A percentile compares a stretch with the other conserved stretches of the same genome.
These are phyloP conservation scores for Sterna hirundo DNA, from an alignment of 2,113 vertebrate species.

Conservation along the genomic window DNA sequence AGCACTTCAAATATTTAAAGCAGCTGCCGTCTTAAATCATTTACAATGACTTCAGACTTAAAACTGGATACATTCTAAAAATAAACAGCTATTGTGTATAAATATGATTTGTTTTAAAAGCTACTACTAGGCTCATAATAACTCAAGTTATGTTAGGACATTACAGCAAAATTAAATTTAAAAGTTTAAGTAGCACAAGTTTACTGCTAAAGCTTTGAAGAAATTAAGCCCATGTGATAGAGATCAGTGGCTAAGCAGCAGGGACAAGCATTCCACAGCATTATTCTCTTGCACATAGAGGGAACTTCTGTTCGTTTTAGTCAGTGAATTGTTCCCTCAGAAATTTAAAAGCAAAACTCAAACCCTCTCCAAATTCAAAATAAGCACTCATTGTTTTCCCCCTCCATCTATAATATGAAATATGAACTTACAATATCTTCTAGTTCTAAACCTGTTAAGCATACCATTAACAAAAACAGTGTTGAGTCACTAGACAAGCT, in stretches of 20 bases:
- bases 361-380: not conserved
- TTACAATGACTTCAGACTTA: not conserved
- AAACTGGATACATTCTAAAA: not conserved
- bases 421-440: not conserved
- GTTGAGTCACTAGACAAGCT: not conserved
- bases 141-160: not conserved
- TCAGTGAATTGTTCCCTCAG: not conserved
- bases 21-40: not conserved
- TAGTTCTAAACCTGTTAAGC: not conserved
- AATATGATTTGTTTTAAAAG: not conserved
- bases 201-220: not conserved
- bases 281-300: fast-evolving
- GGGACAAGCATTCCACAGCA: not conserved
- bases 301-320: not conserved
- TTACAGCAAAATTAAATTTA: not conserved
- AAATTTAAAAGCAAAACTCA: not conserved
- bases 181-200: not conserved
- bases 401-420: fast-evolving
- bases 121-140: not conserved
- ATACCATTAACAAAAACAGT: not conserved
- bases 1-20: not conserved
- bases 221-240: not conserved
- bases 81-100: not conserved
- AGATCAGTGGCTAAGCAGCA: not conserved
- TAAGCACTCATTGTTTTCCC: not conserved